These are phyloP conservation scores for Rhodeus uyekii DNA, from an alignment of 2,797 vertebrate genomes.

Conservation along the genomic window DNA sequence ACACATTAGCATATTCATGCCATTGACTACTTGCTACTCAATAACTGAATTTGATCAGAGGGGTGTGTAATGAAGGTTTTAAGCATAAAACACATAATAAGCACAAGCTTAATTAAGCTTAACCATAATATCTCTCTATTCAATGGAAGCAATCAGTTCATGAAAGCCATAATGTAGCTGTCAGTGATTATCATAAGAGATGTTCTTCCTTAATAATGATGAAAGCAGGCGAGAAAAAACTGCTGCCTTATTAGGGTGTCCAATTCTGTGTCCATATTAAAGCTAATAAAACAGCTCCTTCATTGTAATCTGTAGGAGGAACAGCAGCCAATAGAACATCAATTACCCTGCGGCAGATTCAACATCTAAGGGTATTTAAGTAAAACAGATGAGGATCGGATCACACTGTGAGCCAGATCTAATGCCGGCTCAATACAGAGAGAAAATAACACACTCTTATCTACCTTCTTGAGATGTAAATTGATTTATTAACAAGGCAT, in stretches of 20 bases:
- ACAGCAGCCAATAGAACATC: slow-evolving; percentile 59
- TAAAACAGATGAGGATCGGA: slow-evolving; percentile 59
- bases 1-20: slow-evolving; percentile 46
- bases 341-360: slow-evolving; percentile 59
- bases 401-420: slow-evolving; percentile 53
- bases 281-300: slow-evolving; percentile 59
- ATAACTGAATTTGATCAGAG: slow-evolving; percentile 39
- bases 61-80: slow-evolving; percentile 36
- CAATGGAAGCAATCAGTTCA: slow-evolving; percentile 40
- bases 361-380: slow-evolving; percentile 61
- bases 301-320: slow-evolving; percentile 56
- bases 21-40: slow-evolving; percentile 35
- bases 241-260: slow-evolving; percentile 50
- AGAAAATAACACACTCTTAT: slow-evolving; percentile 61
- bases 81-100: slow-evolving; percentile 40
- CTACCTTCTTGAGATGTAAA: slow-evolving; percentile 63
- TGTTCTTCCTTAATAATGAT: slow-evolving; percentile 55
- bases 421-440: slow-evolving; percentile 60
- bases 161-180: slow-evolving; percentile 50
- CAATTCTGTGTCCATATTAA: slow-evolving; percentile 58
- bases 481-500: slow-evolving; percentile 60
- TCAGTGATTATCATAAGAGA: slow-evolving; percentile 53
- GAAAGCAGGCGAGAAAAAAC: slow-evolving; percentile 4
- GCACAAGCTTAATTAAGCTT: slow-evolving; percentile 53
- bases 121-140: slow-evolving; percentile 41